Conservation (phyloP, 2,888 invertebrate genomes). For the Acanthococcus lagerstroemiae region DNA sequence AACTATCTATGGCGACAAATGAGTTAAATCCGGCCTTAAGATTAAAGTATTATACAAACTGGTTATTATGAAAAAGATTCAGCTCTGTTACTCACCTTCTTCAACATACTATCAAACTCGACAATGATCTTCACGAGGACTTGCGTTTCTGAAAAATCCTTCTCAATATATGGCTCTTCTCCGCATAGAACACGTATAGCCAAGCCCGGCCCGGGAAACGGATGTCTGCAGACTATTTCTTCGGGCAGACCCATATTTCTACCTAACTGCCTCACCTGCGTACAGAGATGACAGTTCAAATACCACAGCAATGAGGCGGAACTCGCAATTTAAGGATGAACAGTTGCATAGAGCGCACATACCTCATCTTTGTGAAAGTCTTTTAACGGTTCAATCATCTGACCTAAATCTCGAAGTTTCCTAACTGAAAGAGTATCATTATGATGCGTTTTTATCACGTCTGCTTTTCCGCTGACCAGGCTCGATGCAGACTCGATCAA, state of each 20-base stretch:
- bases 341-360: background rate
- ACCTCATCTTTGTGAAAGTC: conserved; percentile 99
- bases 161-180: conserved; percentile 86
- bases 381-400: conserved; percentile 93
- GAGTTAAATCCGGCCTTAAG: no score
- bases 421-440: conserved; percentile 95
- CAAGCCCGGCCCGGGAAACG: conserved; percentile 96
- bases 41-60: no score
- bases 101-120: conserved; percentile 81
- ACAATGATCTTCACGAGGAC: conserved; percentile 88
- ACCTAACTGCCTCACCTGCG: conserved; percentile 74
- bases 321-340: background rate
- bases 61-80: no score
- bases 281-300: conserved; percentile 6
- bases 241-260: conserved; percentile 77
- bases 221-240: conserved; percentile 85
- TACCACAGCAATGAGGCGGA: background rate
- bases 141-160: conserved; percentile 92
- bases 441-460: conserved; percentile 98
- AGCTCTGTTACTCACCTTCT: conserved; percentile 50
- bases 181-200: conserved; percentile 94
- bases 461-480: conserved; percentile 68
- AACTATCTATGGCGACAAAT: no score
- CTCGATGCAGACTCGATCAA: conserved; percentile 93
- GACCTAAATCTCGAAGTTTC: conserved; percentile 50